These are phyloP conservation scores for Lamprotornis superbus DNA, from an alignment of 2,113 vertebrate genomes.

Conservation along the genomic window DNA sequence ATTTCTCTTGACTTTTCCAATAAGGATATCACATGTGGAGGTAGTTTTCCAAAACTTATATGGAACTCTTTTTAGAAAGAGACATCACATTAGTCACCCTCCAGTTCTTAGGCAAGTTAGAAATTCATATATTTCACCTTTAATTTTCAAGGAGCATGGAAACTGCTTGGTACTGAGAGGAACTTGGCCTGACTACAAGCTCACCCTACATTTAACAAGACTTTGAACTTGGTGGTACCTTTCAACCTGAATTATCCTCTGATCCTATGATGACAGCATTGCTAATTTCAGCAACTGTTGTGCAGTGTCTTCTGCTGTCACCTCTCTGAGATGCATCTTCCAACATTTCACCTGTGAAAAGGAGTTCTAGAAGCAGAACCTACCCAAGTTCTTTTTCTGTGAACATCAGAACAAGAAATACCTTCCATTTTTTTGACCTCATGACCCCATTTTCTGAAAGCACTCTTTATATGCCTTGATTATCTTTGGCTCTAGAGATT, in stretches of 20 bases:
- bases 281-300: neutral
- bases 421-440: neutral
- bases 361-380: neutral
- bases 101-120: neutral
- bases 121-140: neutral
- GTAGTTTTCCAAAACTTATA: neutral
- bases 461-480: neutral
- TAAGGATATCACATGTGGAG: neutral
- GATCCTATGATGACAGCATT: neutral
- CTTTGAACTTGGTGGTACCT: neutral
- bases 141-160: neutral
- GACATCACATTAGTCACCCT: neutral
- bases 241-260: neutral
- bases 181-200: neutral
- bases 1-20: neutral
- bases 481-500: constrained; percentile 12
- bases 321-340: neutral
- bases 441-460: constrained; percentile 14
- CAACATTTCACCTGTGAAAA: neutral
- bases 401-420: neutral
- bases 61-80: neutral
- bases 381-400: neutral
- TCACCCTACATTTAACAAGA: neutral
- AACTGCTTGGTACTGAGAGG: neutral
- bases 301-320: neutral